Evolutionary conservation across 2,797 vertebrate genomes (phyloP).

Genomic region (Malurus leucopterus): DNA sequence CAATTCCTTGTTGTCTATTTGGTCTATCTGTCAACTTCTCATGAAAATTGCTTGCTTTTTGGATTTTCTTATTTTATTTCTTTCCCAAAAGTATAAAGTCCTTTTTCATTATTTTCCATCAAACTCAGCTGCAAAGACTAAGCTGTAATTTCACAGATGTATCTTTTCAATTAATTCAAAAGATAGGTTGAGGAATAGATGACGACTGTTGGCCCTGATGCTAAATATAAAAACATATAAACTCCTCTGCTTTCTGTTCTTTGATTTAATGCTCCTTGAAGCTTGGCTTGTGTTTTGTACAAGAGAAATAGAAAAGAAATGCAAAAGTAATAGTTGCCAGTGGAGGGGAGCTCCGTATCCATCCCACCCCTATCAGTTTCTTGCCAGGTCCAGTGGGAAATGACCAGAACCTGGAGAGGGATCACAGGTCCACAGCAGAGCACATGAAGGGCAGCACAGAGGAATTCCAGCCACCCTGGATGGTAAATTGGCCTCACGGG

Average conservation of each 20-base stretch:
- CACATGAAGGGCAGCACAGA: background rate
- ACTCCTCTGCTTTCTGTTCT: background rate
- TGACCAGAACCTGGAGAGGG: too few species aligned
- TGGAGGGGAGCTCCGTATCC: too few species aligned
- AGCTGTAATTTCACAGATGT: background rate
- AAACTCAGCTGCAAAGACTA: background rate
- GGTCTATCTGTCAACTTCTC: background rate
- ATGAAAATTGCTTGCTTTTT: background rate
- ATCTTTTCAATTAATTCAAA: background rate
- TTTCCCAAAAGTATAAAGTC: background rate
- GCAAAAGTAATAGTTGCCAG: background rate
- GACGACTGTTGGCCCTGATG: background rate
- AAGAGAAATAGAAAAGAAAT: background rate
- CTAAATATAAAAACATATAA: background rate
- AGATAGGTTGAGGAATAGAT: background rate
- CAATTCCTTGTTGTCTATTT: background rate
- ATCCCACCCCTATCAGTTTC: background rate
- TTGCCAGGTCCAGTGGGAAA: background rate
- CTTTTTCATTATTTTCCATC: background rate
- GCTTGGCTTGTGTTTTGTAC: background rate
- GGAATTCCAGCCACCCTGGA: background rate
- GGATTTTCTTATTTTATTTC: background rate
- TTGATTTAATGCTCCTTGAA: background rate
- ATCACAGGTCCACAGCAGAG: background rate
- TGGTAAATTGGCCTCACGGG: background rate